Percentiles rank a stretch among this genome's conserved stretches.
Evolutionary conservation across 2,888 invertebrate genomes (phyloP).

Genomic region (Erpobdella octoculata): DNA sequence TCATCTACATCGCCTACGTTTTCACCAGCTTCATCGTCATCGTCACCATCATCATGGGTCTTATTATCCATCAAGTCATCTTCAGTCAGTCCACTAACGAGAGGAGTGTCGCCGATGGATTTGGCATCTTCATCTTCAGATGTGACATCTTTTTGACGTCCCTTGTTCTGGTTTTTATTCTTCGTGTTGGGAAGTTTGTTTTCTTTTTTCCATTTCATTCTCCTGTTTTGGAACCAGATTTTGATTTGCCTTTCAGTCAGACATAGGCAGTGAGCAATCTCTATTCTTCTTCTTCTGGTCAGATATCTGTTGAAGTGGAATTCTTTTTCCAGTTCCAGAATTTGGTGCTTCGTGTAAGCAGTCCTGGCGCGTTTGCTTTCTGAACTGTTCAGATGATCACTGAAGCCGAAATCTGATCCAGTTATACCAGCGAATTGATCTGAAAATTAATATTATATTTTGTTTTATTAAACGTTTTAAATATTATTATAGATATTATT

Average conservation of each 20-base stretch:
- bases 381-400: slow-evolving; percentile 30
- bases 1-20: background rate
- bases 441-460: no score
- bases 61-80: background rate
- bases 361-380: slow-evolving; percentile 67
- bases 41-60: background rate
- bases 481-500: no score
- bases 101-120: no score
- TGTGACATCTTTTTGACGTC: background rate
- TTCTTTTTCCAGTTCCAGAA: slow-evolving; percentile 77
- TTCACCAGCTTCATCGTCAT: background rate
- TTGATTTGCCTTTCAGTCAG: slow-evolving; percentile 83
- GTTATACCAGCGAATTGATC: background rate
- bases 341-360: slow-evolving; percentile 93
- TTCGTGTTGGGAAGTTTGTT: slow-evolving; percentile 29
- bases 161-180: background rate
- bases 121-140: background rate
- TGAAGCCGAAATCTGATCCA: slow-evolving; percentile 48
- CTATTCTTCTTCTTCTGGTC: slow-evolving; percentile 88
- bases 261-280: slow-evolving; percentile 90
- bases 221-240: slow-evolving; percentile 66
- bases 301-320: slow-evolving; percentile 64
- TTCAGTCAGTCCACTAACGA: no score
- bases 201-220: slow-evolving; percentile 29
- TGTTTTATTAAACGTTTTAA: no score